Base-by-base conservation (phyloP, 1,140 invertebrate species). In the Musca vetustissima region DNA sequence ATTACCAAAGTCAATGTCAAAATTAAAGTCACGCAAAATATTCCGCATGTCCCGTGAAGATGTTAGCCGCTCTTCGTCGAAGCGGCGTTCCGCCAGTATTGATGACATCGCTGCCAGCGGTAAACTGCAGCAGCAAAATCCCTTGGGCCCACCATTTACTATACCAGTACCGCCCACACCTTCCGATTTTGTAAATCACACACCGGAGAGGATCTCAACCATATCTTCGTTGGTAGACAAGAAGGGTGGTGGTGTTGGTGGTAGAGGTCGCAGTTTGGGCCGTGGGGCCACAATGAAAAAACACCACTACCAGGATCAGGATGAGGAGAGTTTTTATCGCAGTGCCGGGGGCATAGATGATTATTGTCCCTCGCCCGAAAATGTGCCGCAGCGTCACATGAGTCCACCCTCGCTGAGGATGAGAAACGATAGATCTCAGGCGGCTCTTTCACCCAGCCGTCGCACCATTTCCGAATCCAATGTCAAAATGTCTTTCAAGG, bases 261-360 rank as follows among this genome's bases (percentile, higher is more conserved):
- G 8, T 13, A 15, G 22, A 47, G 28, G 68, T n/a, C 25, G 64
- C 48, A 21, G 36, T 25, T 25, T 36, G 50, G 25, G 21, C 55
- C 50, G 11, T 32, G 52, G 50, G 57, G 73, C 43, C 67, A 72
- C 21, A 14, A 19, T 32, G 36, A 61, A 61, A 36, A 57, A 25
- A 13, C 9, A 22, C 17, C 64, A 25, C 49, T 4, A 43, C 43
- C 13, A 78, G 70, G n/a, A 19, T 19, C 28, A 14, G 9, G 55
- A 59, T 28, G 14, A 61, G 11, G 57, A 61, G 19, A 36, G 22
- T 36, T 61, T 21, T 0, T 80, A 80, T 19, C 64, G 78, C 43
- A 80, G 78, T 59, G 78, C 78, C 0, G 74, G 72, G 15, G 80
- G 78, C 48, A 70, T 80, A 7, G 76, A 80, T 7, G 78, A 80